phyloP scores from a whole-genome alignment of 35 echinoderm and acorn worm genomes.

The Lytechinus variegatus region DNA sequence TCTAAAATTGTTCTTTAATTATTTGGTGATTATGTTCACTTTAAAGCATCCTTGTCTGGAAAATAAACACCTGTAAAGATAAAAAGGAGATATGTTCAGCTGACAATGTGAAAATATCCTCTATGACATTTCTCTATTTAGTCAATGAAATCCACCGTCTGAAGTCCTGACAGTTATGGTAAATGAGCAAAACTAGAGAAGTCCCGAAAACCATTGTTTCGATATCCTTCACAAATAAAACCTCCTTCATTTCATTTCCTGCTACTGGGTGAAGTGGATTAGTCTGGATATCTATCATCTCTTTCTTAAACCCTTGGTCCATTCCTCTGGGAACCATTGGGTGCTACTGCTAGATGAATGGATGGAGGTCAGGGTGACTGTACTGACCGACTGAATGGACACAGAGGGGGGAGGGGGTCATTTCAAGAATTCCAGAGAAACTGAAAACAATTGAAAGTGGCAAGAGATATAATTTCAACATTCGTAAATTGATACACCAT shows the following conservation, averaged over 20 bases:
- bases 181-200: not conserved
- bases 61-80: not conserved
- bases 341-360: not conserved
- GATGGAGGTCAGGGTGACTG: constrained; percentile 1
- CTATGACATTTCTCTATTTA: not conserved
- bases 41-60: not conserved
- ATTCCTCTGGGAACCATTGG: not conserved
- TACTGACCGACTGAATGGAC: not conserved
- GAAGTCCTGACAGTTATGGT: not conserved
- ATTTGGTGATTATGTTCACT: constrained; percentile 11
- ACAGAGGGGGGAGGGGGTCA: not conserved
- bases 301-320: not conserved
- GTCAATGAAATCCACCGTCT: not conserved
- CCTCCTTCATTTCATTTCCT: not conserved
- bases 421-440: not conserved
- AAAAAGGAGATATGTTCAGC: not conserved
- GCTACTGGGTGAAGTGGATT: not conserved
- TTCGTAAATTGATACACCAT: too few species aligned
- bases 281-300: not conserved
- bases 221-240: not conserved
- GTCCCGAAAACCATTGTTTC: not conserved
- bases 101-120: not conserved
- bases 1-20: not conserved
- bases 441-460: too few species aligned
- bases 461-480: too few species aligned